Evolutionary conservation across 2,797 vertebrate species (phyloP).

Genomic region (Bradypus variegatus): DNA sequence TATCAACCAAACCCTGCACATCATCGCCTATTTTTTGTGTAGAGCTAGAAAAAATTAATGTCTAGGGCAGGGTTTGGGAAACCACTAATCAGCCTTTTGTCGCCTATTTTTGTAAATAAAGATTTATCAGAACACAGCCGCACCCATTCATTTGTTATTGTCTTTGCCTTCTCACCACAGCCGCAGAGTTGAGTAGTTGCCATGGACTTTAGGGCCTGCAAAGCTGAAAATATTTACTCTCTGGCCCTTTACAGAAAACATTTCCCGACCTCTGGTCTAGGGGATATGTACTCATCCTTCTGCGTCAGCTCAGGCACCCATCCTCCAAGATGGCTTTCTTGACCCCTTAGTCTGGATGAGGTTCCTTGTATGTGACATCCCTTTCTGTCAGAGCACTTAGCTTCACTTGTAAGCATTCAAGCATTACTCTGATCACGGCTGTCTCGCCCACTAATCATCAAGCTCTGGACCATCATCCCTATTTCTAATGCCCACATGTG

Average conservation of each 20-base stretch:
- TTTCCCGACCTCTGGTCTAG: background rate
- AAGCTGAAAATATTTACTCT: background rate
- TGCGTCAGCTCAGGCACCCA: background rate
- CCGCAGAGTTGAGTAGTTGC: background rate
- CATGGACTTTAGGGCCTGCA: background rate
- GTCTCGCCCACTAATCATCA: background rate
- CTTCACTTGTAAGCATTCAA: background rate
- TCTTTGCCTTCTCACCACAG: background rate
- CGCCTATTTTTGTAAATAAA: background rate
- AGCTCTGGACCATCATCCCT: background rate
- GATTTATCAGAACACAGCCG: background rate
- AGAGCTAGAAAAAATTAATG: background rate
- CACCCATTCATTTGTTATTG: background rate
- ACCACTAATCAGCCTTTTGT: background rate
- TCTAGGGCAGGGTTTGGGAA: background rate
- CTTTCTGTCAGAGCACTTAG: background rate
- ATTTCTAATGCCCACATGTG: background rate
- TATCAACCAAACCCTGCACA: too few species aligned
- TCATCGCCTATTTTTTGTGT: too few species aligned
- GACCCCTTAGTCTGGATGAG: background rate
- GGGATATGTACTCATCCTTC: background rate
- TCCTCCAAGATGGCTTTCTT: background rate
- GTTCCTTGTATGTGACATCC: accelerated
- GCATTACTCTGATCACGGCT: background rate
- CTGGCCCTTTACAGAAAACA: background rate